Base-by-base conservation (phyloP, 2,888 invertebrate species). In the Gasteruption jaculator region DNA sequence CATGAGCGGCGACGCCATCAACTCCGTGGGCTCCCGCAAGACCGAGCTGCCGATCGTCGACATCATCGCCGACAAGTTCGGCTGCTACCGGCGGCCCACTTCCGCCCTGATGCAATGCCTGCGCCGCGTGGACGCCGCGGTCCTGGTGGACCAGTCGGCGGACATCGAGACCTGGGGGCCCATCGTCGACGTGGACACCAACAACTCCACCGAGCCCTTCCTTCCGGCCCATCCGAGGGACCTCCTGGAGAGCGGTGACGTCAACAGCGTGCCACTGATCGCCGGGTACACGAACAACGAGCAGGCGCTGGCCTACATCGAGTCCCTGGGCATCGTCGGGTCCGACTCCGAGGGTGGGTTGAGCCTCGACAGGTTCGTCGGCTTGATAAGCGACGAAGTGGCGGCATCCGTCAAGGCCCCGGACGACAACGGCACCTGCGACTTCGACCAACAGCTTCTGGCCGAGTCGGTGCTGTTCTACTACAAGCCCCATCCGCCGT, bases 221-320 rank as follows among this genome's bases (percentile, higher is more conserved):
- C 70, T 90, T 29, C 74, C 83, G 21, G 83, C 82, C 53, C 73
- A 79, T 36, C 88, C 88, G 0, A 77, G 74, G 45, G 76, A 73
- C 51, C 68, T 80, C 37, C 79, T 86, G 44, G 77, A 78, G 50
- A 74, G 73, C 38, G 83, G 81, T 7, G 75, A 47, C 20, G 80
- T 80, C 48, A 76, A 79, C 43, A 79, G 83, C 39, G 82, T 88
- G 1, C 87, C 89, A 0, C 59, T 88, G 10, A 66, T 90, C 53
- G 78, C 81, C n/a, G 87, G 87, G 1, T 88, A 81, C 54, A 88
- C 89, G 0, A 82, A 85, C 53, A 89, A 88, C 83, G 90, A 90
- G 71, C 85, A 86, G 54, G 84, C 83, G 5, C 65, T 88, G 2
- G 74, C 81, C 12, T 66, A 68, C 32, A 62, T 73, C 34, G 73